These are phyloP conservation scores for Conistra vaccinii DNA, from an alignment of 2,888 invertebrate genomes.

Conservation along the genomic window DNA sequence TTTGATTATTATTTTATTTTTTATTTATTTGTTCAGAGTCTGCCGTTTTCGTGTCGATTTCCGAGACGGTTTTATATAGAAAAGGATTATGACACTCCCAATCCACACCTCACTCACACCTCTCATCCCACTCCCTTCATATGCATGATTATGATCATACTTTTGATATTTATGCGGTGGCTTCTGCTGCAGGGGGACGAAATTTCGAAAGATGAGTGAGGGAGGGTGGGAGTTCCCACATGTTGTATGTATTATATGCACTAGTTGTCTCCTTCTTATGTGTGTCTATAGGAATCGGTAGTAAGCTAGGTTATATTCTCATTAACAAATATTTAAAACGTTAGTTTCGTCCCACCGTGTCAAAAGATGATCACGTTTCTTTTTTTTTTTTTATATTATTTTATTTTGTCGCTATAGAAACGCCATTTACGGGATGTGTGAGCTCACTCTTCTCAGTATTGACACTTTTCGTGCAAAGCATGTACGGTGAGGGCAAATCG, in stretches of 20 bases:
- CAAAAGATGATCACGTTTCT: not conserved
- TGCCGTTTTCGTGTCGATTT: not conserved
- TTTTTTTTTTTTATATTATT: no score
- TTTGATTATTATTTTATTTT: no score
- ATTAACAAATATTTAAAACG: not conserved
- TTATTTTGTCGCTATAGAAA: not conserved
- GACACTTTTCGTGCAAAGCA: not conserved
- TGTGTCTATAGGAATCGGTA: not conserved
- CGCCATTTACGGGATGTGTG: not conserved
- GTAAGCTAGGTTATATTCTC: not conserved
- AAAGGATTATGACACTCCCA: not conserved
- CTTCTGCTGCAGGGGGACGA: conserved; percentile 9
- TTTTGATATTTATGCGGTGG: not conserved
- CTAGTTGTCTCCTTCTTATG: not conserved
- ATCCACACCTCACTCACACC: no score
- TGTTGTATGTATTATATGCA: conserved; percentile 4
- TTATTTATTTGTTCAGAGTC: no score
- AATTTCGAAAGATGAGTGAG: conserved; percentile 21
- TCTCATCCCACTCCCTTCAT: no score
- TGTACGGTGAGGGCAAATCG: not conserved
- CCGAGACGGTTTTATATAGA: not conserved
- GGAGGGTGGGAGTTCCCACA: conserved; percentile 43
- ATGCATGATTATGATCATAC: not conserved
- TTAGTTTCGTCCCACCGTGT: not conserved
- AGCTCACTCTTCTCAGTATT: not conserved